Evolutionary conservation across 2,113 vertebrate genomes (phyloP).

Genomic region (Taxidea taxus): DNA sequence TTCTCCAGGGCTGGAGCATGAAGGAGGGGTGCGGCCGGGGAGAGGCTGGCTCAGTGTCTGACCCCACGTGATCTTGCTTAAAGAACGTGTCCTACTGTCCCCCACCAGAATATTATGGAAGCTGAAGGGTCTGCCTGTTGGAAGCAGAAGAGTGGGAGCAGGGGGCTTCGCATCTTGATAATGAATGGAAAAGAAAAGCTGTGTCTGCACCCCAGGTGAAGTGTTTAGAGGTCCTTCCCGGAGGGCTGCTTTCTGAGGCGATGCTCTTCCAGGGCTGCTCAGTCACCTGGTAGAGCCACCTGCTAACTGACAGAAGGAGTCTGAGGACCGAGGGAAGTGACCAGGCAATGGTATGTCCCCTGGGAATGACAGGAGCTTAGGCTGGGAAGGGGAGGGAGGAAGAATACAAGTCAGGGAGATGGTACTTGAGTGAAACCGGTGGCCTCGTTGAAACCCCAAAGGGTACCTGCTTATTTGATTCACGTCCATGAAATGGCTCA

Average conservation of each 20-base stretch:
- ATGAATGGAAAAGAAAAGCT: background rate
- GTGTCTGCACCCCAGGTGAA: background rate
- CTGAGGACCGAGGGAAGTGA: background rate
- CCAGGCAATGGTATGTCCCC: too few species aligned
- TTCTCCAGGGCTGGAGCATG: background rate
- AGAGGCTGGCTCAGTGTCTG: background rate
- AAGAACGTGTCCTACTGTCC: background rate
- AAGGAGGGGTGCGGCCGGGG: rapidly evolving
- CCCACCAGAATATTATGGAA: background rate
- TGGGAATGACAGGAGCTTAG: rapidly evolving
- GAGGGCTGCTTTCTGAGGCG: too few species aligned
- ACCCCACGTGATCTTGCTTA: background rate
- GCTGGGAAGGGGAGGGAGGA: background rate
- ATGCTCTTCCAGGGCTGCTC: background rate
- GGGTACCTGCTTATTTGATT: background rate
- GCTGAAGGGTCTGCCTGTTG: background rate
- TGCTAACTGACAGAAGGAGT: background rate
- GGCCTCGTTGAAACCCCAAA: background rate
- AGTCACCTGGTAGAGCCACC: too few species aligned
- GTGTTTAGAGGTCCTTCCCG: background rate
- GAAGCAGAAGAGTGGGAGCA: background rate
- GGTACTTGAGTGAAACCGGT: background rate
- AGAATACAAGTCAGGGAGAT: background rate
- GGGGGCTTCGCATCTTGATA: background rate
- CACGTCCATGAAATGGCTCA: background rate